Evolutionary conservation across 2,797 vertebrate genomes (phyloP).

Genomic region (Chiropotes sagulatus): DNA sequence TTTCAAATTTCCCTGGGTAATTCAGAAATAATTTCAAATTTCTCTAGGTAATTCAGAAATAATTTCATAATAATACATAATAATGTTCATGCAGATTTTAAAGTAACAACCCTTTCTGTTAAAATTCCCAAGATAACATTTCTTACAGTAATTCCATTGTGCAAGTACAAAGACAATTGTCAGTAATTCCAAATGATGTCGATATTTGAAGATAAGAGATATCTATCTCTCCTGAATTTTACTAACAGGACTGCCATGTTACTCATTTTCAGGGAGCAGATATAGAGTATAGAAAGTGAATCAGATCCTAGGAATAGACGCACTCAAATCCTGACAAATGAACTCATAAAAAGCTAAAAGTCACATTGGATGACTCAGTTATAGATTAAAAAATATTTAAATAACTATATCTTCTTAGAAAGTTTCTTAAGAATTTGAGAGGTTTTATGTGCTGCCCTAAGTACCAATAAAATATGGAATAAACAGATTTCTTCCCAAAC

Average conservation of each 20-base stretch:
- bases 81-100: conserved; percentile 76
- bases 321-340: background rate
- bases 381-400: conserved; percentile 49
- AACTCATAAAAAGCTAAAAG: background rate
- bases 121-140: conserved; percentile 74
- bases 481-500: conserved; percentile 40
- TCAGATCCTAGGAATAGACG: background rate
- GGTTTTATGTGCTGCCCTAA: conserved; percentile 2
- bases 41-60: conserved; percentile 81
- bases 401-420: background rate
- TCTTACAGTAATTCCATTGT: conserved; percentile 74
- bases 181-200: conserved; percentile 70
- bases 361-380: background rate
- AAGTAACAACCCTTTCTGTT: conserved; percentile 76
- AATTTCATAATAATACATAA: conserved; percentile 83
- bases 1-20: conserved; percentile 76
- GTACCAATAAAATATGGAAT: conserved; percentile 16
- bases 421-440: conserved; percentile 1
- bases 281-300: background rate
- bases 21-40: conserved; percentile 81
- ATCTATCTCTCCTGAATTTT: background rate
- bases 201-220: conserved; percentile 60
- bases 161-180: conserved; percentile 73
- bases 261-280: background rate
- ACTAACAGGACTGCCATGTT: background rate